A percentile compares a stretch with the other conserved stretches of the same genome.
These are phyloP conservation scores for Nyleta sp. DNA, from an alignment of 2,888 invertebrate genomes.

Conservation along the genomic window DNA sequence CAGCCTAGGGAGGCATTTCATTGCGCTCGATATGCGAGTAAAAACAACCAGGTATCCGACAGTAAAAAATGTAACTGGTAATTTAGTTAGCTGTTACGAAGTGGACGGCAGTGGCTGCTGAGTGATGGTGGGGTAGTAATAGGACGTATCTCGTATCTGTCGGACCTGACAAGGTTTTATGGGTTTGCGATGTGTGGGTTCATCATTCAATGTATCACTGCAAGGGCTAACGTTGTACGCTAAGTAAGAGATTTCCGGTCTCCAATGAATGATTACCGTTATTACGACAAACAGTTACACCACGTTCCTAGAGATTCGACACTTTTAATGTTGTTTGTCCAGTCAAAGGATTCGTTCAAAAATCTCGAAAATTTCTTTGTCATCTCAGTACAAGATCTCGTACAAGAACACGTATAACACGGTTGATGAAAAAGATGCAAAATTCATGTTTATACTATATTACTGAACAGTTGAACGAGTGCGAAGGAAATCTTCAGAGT, in stretches of 20 bases:
- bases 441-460: too few relatives aligned
- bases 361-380: too few relatives aligned
- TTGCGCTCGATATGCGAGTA: constrained; percentile 78
- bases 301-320: background rate
- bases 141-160: constrained; percentile 82
- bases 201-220: constrained; percentile 81
- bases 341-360: too few relatives aligned
- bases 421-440: too few relatives aligned
- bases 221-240: constrained; percentile 23
- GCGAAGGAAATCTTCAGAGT: too few relatives aligned
- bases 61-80: constrained; percentile 82
- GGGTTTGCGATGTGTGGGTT: constrained; percentile 81
- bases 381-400: too few relatives aligned
- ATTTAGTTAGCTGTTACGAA: constrained; percentile 81
- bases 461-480: too few relatives aligned
- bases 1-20: constrained; percentile 76
- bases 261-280: constrained; percentile 19
- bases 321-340: too few relatives aligned
- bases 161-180: constrained; percentile 81
- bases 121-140: constrained; percentile 80
- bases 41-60: constrained; percentile 79
- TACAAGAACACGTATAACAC: too few relatives aligned
- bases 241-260: constrained; percentile 66
- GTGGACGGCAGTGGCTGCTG: constrained; percentile 71
- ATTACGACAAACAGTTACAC: constrained; percentile 11